Base-by-base conservation (phyloP, 2,113 vertebrate species). In the Takifugu flavidus region DNA sequence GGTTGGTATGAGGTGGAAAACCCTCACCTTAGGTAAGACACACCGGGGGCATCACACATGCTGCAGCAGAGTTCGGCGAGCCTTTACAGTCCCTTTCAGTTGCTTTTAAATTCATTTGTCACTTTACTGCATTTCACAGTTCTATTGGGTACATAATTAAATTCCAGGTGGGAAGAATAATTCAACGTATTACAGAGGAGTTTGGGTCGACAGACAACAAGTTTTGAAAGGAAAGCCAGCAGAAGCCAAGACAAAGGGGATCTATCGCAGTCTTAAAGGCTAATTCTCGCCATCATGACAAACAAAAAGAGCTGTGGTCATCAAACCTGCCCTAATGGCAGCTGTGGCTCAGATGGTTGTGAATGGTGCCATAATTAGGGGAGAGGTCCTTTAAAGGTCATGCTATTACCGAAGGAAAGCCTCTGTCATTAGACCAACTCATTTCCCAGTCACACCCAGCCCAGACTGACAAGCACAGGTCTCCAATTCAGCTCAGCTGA, bases 1-100 rank as follows among this genome's bases (percentile, higher is more conserved):
- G 74, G 80, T 64, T 84, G 42, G 50, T 27, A 65, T 74, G 60
- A 62, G 25, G 44, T 76, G 77, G 86, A 85, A 87, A 82, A 78
- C 82, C 78, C 82, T 83, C 82, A 73, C 67, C 79, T 84, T n/a
- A 49, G 67, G 65, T 81, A 58, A 76, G 77, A 81, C 25, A 64
- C 44, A 20, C 20, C 20, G 20, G 20, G 20, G 20, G 20, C 20
- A n/a, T 52, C 7, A 20, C 15, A 8, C 25, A 3, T 7, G 13
- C 13, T 12, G 49, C 50, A 61, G 27, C 12, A 49, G 6, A 49
- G 6, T 20, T 3, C 13, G 14, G 65, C 50, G 3, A 49, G n/a
- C 7, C 59, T 67, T 49, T 75, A 71, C 26, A 76, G 45, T 69
- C 46, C 65, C 81, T 82, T 69, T 53, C 49, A 70, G 67, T 63